These are phyloP conservation scores for Aurelia aurita DNA, from an alignment of 30 jellyfish, hydroid and myxozoan species.

Conservation along the genomic window DNA sequence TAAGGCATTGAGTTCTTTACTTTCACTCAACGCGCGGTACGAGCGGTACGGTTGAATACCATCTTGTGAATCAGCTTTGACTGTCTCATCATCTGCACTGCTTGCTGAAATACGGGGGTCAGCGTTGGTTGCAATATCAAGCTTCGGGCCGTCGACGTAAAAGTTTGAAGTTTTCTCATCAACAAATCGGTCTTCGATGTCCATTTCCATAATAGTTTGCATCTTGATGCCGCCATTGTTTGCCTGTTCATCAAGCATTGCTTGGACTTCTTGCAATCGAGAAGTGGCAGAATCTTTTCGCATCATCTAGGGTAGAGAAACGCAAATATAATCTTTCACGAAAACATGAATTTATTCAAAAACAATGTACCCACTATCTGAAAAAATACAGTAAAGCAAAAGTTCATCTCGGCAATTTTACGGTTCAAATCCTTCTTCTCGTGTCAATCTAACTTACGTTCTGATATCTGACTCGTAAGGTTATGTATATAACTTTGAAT, in stretches of 20 bases:
- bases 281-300: conserved; percentile 49
- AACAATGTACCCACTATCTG: no score
- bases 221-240: conserved; percentile 30
- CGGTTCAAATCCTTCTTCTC: no score
- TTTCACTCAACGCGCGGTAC: conserved; percentile 91
- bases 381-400: no score
- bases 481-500: no score
- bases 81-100: conserved; percentile 89
- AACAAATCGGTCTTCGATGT: conserved; percentile 52
- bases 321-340: no score
- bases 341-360: no score
- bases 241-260: conserved; percentile 49
- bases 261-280: conserved; percentile 50
- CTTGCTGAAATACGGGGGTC: conserved; percentile 70
- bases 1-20: conserved; percentile 69
- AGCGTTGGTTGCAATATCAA: conserved; percentile 4
- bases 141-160: conserved; percentile 22
- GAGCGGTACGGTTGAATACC: conserved; percentile 89
- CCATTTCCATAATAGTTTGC: conserved; percentile 84
- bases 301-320: conserved; percentile 39
- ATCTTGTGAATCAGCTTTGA: conserved; percentile 52
- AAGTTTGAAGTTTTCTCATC: conserved; percentile 38
- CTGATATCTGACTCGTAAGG: no score
- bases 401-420: no score
- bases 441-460: no score